phyloP scores from a whole-genome alignment of 1,140 invertebrate species.

The Lepeophtheirus salmonis region DNA sequence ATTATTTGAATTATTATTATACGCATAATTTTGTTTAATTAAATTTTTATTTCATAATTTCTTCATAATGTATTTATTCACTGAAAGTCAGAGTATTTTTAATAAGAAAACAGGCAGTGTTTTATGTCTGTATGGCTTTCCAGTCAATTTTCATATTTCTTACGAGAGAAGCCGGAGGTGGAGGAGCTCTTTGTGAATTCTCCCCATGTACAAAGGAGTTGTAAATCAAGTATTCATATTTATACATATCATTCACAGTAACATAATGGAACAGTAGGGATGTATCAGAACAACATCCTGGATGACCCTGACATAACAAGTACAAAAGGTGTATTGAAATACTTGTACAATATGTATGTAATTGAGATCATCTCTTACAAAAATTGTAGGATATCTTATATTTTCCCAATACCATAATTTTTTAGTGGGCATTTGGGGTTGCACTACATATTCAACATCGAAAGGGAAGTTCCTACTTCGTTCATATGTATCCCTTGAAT shows the following conservation, averaged over 20 bases:
- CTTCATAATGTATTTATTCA: too few relatives aligned
- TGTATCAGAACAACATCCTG: background rate
- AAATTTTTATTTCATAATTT: too few relatives aligned
- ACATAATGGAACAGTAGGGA: background rate
- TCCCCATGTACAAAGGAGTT: background rate
- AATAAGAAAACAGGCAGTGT: too few relatives aligned
- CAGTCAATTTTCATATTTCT: background rate
- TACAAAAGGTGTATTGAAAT: too few relatives aligned
- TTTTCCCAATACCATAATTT: slow-evolving; percentile 87
- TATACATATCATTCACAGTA: background rate
- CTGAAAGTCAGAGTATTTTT: too few relatives aligned
- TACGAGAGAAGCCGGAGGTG: background rate
- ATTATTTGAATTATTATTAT: too few relatives aligned
- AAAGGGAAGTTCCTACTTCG: slow-evolving; percentile 83
- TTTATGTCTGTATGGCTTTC: background rate
- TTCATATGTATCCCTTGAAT: slow-evolving; percentile 46
- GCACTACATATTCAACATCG: slow-evolving; percentile 68
- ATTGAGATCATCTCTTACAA: too few relatives aligned
- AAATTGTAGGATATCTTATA: slow-evolving; percentile 67
- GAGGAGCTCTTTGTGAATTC: background rate
- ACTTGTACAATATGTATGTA: too few relatives aligned
- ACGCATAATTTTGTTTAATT: too few relatives aligned
- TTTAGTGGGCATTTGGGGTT: slow-evolving; percentile 56
- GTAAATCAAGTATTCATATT: background rate
- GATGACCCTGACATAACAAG: too few relatives aligned